A percentile compares a stretch with the other conserved stretches of the same genome.
These are phyloP conservation scores for Sprattus sprattus DNA, from an alignment of 2,113 vertebrate genomes.

Conservation along the genomic window DNA sequence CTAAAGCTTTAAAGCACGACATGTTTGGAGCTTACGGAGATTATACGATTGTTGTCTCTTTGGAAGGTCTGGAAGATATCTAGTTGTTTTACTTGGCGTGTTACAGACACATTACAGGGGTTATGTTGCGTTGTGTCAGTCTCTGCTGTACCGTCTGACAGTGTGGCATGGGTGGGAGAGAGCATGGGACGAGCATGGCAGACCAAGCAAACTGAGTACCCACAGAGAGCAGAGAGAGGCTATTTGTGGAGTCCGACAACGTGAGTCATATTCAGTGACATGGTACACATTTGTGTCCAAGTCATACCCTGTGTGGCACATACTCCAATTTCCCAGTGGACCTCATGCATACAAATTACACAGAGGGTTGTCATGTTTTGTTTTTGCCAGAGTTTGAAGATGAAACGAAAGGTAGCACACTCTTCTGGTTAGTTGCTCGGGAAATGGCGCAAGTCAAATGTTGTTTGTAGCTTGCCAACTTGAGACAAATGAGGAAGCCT, in stretches of 20 bases:
- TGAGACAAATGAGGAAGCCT: not conserved
- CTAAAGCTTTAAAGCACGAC: too few species aligned
- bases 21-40: not conserved
- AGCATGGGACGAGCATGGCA: not conserved
- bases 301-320: not conserved
- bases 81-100: not conserved
- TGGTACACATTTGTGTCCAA: slow-evolving; percentile 11
- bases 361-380: not conserved
- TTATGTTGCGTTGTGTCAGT: not conserved
- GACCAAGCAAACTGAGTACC: not conserved
- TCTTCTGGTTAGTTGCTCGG: not conserved
- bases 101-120: not conserved
- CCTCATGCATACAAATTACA: not conserved
- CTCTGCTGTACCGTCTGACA: not conserved
- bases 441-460: not conserved
- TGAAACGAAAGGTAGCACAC: not conserved
- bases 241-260: slow-evolving; percentile 16
- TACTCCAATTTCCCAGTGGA: not conserved
- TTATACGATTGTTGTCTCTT: not conserved
- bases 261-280: slow-evolving; percentile 14
- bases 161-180: not conserved
- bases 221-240: not conserved
- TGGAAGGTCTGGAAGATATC: not conserved
- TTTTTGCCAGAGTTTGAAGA: not conserved
- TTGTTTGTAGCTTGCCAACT: not conserved